These are phyloP conservation scores for Mustelus asterias DNA, from an alignment of 2,113 vertebrate genomes.

Conservation along the genomic window DNA sequence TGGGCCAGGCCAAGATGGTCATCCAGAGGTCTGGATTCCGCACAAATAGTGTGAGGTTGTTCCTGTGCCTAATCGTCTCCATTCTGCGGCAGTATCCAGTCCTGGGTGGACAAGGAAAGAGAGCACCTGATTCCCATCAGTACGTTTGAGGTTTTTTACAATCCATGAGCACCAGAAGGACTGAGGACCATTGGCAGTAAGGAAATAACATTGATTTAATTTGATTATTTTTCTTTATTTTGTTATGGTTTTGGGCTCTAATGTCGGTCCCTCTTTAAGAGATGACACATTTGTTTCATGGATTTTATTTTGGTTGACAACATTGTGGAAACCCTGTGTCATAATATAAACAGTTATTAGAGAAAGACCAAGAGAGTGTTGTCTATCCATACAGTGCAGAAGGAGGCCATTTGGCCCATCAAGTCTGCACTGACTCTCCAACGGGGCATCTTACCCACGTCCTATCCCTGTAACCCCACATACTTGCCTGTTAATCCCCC, in stretches of 20 bases:
- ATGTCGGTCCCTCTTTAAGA: background rate
- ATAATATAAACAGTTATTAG: background rate
- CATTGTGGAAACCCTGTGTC: background rate
- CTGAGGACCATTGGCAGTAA: background rate
- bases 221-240: background rate
- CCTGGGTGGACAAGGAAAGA: background rate
- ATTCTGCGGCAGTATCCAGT: background rate
- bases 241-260: background rate
- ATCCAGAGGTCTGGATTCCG: background rate
- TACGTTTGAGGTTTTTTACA: background rate
- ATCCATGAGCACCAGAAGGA: background rate
- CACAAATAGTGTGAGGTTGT: background rate
- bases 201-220: background rate
- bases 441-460: no score
- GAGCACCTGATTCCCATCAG: background rate
- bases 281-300: background rate
- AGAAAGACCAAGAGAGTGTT: background rate
- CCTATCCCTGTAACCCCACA: no score
- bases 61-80: background rate
- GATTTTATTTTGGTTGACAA: background rate
- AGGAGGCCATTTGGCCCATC: no score
- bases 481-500: no score
- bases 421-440: no score
- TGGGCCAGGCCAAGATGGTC: background rate
- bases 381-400: background rate